Base-by-base conservation (phyloP, 2,797 vertebrate species). In the Poecilia picta region DNA sequence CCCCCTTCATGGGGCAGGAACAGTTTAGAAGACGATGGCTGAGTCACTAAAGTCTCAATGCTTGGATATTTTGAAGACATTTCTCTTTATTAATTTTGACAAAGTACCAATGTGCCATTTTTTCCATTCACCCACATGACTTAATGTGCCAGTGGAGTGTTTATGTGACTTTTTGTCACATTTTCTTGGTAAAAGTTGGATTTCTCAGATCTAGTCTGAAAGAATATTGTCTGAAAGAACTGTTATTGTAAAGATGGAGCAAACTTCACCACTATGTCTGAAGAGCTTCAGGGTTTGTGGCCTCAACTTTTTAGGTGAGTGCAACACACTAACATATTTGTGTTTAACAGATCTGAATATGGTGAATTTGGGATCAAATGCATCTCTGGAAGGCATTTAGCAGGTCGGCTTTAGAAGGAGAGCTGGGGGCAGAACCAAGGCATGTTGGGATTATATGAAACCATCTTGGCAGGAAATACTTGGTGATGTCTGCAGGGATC, bases 371-470 rank as follows among this genome's bases (percentile, higher is more conserved):
- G n/a, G 49, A 23, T 78, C 57, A 51, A 71, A 72, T 71, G 51
- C 25, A 3, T 76, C n/a, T 80, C 79, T 80, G 62, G 6, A 36
- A 76, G 72, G 80, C 74, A 55, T 59, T 66, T n/a, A 10, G 62
- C 13, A 57, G 25, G 33, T 47, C 41, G 71, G 41, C n/a, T 51
- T 47, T 53, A 41, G 46, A 64, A 46, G 3, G 47, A 80, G 39
- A 73, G 31, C 55, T 46, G 10, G 31, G 43, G 53, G 66, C 47
- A 57, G 33, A 72, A 70, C 66, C 66, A 71, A 55, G 68, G 36
- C n/a, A 79, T 39, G 73, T 45, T n/a, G 74, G 74, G 78, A 88
- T 73, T 81, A 80, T 73, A 73, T 51, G 10, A 53, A 75, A 49
- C 74, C 41, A 66, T 77, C 49, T 76, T 76, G 70, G 41, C 47